Evolutionary conservation across 2,888 invertebrate genomes (phyloP).

Genomic region (Priocnemis perturbator): DNA sequence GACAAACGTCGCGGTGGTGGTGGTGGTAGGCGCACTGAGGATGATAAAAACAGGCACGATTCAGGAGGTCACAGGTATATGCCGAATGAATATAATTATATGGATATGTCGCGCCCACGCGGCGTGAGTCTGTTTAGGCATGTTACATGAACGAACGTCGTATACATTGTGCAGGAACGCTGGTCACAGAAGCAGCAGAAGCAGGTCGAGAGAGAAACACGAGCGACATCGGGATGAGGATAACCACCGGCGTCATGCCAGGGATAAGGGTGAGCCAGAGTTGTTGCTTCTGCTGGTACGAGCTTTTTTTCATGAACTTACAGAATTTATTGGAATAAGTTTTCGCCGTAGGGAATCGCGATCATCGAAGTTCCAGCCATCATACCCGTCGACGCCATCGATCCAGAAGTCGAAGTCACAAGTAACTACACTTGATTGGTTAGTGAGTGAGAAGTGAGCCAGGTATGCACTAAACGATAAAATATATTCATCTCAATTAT

Average conservation of each 20-base stretch:
- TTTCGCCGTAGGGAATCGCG: conserved; percentile 63
- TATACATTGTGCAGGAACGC: conserved; percentile 60
- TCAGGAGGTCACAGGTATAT: conserved; percentile 66
- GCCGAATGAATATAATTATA: too few relatives aligned
- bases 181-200: conserved; percentile 70
- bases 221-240: conserved; percentile 72
- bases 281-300: background rate
- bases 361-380: conserved; percentile 70
- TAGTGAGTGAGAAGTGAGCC: conserved; percentile 75
- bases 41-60: conserved; percentile 70
- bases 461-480: conserved; percentile 74
- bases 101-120: background rate
- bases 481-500: conserved; percentile 74
- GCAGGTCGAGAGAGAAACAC: conserved; percentile 71
- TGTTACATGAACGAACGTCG: background rate
- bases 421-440: conserved; percentile 76
- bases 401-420: conserved; percentile 74
- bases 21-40: conserved; percentile 61
- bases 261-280: conserved; percentile 67
- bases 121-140: background rate
- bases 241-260: conserved; percentile 68
- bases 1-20: conserved; percentile 61
- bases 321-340: background rate
- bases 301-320: too few relatives aligned
- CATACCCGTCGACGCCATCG: conserved; percentile 72